A percentile compares a stretch with the other conserved stretches of the same genome.
Conservation (phyloP, 2,113 vertebrate species). For the Electrona antarctica region DNA sequence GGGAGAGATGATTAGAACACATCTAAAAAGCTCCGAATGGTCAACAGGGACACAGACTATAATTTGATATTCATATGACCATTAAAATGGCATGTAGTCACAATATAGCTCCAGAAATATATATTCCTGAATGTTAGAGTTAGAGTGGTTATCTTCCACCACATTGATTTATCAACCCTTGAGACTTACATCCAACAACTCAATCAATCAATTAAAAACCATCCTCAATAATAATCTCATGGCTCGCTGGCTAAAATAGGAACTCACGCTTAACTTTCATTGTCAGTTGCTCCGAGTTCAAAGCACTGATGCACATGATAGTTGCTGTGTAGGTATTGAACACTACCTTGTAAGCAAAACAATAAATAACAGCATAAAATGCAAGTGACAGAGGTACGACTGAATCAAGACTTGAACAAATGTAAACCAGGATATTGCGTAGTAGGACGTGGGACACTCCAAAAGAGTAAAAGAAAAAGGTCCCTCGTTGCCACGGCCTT, state of each 20-base stretch:
- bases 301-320: slow-evolving; percentile 5
- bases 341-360: slow-evolving; percentile 55
- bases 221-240: slow-evolving; percentile 47
- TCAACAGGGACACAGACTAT: slow-evolving; percentile 13
- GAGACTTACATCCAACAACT: slow-evolving; percentile 34
- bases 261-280: slow-evolving; percentile 23
- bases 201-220: slow-evolving; percentile 40
- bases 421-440: slow-evolving; percentile 62
- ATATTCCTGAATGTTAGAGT: slow-evolving; percentile 27
- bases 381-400: slow-evolving; percentile 41
- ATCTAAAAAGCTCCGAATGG: neutral
- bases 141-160: slow-evolving; percentile 34
- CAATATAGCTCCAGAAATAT: slow-evolving; percentile 39
- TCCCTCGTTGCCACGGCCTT: slow-evolving; percentile 33
- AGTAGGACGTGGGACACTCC: slow-evolving; percentile 25
- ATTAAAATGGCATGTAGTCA: slow-evolving; percentile 42
- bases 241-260: slow-evolving; percentile 45
- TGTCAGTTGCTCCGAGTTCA: slow-evolving; percentile 18
- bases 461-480: slow-evolving; percentile 23
- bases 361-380: slow-evolving; percentile 67
- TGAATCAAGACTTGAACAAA: slow-evolving; percentile 26
- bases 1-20: neutral
- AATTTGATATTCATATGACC: slow-evolving; percentile 21
- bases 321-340: slow-evolving; percentile 35
- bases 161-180: slow-evolving; percentile 35